phyloP scores from a whole-genome alignment of 2,113 vertebrate species.

The Pelobates fuscus region DNA sequence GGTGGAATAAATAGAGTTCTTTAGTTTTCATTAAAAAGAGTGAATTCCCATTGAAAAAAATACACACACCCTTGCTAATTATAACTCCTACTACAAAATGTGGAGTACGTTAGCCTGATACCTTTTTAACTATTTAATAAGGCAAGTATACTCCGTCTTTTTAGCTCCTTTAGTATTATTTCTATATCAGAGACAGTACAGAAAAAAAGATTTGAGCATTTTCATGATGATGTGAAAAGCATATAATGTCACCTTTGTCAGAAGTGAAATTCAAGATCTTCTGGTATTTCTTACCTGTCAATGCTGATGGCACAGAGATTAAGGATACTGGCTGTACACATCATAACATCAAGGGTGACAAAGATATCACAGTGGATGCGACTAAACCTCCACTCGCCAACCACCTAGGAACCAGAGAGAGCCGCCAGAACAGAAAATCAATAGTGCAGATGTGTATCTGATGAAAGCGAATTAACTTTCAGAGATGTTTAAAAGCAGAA shows the following conservation, averaged over 20 bases:
- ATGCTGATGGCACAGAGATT: conserved; percentile 99
- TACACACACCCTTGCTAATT: no score
- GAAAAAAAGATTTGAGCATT: neutral
- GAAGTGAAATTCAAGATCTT: neutral
- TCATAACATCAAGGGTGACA: conserved; percentile 97
- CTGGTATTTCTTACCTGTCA: conserved; percentile 82
- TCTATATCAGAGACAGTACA: neutral
- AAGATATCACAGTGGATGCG: conserved; percentile 98
- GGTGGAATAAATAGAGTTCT: no score
- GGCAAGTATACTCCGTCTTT: no score
- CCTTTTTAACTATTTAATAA: no score
- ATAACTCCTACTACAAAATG: no score
- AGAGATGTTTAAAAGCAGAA: conserved; percentile 13
- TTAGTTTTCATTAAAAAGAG: no score
- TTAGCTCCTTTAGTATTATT: neutral
- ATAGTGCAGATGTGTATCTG: conserved; percentile 43
- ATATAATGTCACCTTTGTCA: conserved; percentile 21
- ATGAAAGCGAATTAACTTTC: conserved; percentile 37
- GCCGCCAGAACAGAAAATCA: conserved; percentile 43
- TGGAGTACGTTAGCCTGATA: no score
- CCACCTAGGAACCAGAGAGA: conserved; percentile 75
- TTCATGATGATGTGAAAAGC: neutral
- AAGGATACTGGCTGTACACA: conserved; percentile 98
- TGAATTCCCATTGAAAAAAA: no score
- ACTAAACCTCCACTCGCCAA: conserved; percentile 96